Conservation (phyloP, 2,888 invertebrate genomes). For the Machimus atricapillus region DNA sequence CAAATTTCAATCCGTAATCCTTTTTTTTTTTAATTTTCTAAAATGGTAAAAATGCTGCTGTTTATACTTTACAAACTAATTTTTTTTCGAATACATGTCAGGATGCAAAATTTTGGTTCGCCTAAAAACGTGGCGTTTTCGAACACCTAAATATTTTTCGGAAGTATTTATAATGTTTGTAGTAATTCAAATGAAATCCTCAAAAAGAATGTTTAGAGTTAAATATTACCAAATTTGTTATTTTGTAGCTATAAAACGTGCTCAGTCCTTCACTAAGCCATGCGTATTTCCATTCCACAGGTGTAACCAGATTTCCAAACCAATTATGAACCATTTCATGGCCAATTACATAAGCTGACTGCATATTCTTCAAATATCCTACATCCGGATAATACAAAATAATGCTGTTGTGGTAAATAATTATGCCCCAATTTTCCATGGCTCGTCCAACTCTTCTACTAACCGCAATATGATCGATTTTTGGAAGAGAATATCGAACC, state of each 20-base stretch:
- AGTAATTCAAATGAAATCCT: not conserved
- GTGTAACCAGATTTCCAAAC: conserved; percentile 76
- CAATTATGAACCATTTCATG: conserved; percentile 77
- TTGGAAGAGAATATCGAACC: conserved; percentile 76
- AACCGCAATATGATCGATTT: conserved; percentile 87
- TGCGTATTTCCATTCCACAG: not conserved
- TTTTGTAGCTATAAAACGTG: not conserved
- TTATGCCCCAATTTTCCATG: conserved; percentile 95
- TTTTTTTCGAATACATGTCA: too few relatives aligned
- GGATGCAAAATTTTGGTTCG: too few relatives aligned
- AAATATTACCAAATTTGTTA: not conserved
- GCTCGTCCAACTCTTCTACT: conserved; percentile 85
- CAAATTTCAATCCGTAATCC: too few relatives aligned
- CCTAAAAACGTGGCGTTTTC: too few relatives aligned
- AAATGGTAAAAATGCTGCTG: too few relatives aligned
- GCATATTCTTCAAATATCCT: not conserved
- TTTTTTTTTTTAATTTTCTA: too few relatives aligned
- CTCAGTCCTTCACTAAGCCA: not conserved
- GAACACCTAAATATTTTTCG: too few relatives aligned
- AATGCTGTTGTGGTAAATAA: conserved; percentile 68
- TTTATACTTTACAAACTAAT: too few relatives aligned
- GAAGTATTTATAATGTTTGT: not conserved
- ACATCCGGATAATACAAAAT: conserved; percentile 1
- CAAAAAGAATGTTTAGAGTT: not conserved
- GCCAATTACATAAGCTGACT: conserved; percentile 64